Evolutionary conservation across 2,113 vertebrate species (phyloP), one percentile per base, ranked within the genome.

Genomic region (Pavo muticus): DNA sequence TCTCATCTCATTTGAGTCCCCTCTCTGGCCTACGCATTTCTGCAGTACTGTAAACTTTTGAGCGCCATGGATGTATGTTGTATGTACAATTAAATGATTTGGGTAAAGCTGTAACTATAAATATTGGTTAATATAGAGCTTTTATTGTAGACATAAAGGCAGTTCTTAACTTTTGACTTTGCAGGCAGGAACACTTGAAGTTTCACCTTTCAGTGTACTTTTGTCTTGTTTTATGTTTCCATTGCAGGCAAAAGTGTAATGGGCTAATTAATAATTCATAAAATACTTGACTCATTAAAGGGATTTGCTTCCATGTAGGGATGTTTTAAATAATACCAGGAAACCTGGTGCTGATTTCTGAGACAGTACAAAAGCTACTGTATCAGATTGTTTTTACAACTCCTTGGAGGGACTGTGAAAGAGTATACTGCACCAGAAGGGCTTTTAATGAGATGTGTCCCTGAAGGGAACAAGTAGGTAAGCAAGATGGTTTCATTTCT

Each of bases 191-290:
- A 10, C 42, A 47, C 84, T 87, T 75, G 25, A 92, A 79, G 57
- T 86, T 59, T 94, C 44, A 47, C 40, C 24, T 88, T 82, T 93
- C 82, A 64, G 32, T 74, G 48, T 81, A 39, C 80, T 87, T 87
- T 40, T 94, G 54, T n/a, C 21, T 18, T 70, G 32, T 78, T 94
- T 84, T 67, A 56, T 80, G 37, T 74, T 95, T 40, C 35, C 35
- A 19, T 84, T 75, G 68, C 85, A 94, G 80, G 47, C 24, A 59
- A 50, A 93, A 84, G n/a, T 37, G 5, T 87, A 91, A 86, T 57
- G 86, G 76, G 8, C 23, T 87, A 95, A 95, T 96, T 96, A 97
- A 97, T 94, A 81, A 96, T 95, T 95, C 59, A 95, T 84, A 54
- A 73, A 95, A 45, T 60, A 78, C 72, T 93, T 90, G 84, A 60